Conservation (phyloP, 2,888 invertebrate species). For the Euphydryas editha region DNA sequence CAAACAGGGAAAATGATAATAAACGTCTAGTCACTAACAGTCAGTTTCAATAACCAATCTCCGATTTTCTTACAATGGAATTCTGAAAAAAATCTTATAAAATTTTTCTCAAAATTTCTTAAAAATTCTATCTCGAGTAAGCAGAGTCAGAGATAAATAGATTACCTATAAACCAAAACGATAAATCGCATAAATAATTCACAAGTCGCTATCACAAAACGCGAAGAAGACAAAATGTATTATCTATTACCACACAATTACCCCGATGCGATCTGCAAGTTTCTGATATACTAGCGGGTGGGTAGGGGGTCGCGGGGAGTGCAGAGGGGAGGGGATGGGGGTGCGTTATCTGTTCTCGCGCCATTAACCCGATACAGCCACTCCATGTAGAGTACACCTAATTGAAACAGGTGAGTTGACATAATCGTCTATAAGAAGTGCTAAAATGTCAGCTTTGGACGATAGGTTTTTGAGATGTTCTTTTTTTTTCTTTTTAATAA, state of each 20-base stretch:
- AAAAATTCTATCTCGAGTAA: neutral
- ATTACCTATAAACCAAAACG: neutral
- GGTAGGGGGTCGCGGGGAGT: conserved; percentile 15
- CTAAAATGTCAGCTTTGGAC: conserved; percentile 10
- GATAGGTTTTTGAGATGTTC: neutral
- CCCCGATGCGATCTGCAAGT: conserved; percentile 68
- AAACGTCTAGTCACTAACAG: too few relatives aligned
- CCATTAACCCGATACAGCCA: conserved; percentile 82
- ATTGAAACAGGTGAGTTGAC: conserved; percentile 47
- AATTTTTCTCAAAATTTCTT: too few relatives aligned
- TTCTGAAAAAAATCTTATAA: too few relatives aligned
- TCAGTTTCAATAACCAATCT: too few relatives aligned
- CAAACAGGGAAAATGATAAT: too few relatives aligned
- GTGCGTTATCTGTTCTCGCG: conserved; percentile 72
- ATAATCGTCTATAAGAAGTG: conserved; percentile 24
- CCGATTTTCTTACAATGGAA: too few relatives aligned
- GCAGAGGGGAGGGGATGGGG: conserved; percentile 46
- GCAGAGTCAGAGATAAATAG: neutral
- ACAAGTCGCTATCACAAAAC: conserved; percentile 6
- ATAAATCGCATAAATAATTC: conserved; percentile 3
- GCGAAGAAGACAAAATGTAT: conserved; percentile 40
- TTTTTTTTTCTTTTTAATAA: neutral
- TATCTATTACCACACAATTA: conserved; percentile 76
- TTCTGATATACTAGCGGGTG: conserved; percentile 48
- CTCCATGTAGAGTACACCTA: conserved; percentile 72